A percentile compares a stretch with the other conserved stretches of the same genome.
phyloP scores from a whole-genome alignment of 1,140 invertebrate genomes.

The Araneus ventricosus region DNA sequence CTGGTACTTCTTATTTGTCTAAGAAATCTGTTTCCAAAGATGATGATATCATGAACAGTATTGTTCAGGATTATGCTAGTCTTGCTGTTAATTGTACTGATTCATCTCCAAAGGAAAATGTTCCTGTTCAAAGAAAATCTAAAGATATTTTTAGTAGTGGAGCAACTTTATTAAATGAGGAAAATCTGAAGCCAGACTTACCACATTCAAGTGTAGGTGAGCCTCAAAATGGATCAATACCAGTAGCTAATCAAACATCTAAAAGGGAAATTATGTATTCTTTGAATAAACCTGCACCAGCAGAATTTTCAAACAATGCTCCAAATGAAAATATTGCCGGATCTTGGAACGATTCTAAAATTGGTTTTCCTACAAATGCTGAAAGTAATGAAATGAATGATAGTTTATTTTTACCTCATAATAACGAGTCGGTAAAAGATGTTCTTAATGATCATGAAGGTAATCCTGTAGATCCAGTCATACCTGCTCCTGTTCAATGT shows the following conservation, averaged over 20 bases:
- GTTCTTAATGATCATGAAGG: background rate
- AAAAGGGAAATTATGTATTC: background rate
- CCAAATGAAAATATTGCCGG: background rate
- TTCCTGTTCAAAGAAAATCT: background rate
- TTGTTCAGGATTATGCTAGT: constrained; percentile 12
- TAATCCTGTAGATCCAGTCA: background rate
- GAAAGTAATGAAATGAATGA: background rate
- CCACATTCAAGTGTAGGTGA: background rate
- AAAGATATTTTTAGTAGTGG: background rate
- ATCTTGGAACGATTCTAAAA: too few species aligned
- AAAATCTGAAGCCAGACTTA: background rate
- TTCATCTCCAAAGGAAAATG: background rate
- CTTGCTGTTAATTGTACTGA: background rate
- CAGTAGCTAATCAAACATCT: background rate
- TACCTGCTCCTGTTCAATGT: background rate
- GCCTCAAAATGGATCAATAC: background rate
- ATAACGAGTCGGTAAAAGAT: background rate
- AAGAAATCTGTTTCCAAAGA: background rate
- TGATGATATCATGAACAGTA: background rate
- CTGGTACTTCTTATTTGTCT: too few species aligned
- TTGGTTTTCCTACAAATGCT: background rate
- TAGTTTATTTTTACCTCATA: background rate
- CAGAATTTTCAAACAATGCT: background rate
- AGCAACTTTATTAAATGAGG: background rate
- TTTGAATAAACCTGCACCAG: background rate